These are phyloP conservation scores for Drosophila funebris DNA, from an alignment of 1,140 invertebrate species.

Conservation along the genomic window DNA sequence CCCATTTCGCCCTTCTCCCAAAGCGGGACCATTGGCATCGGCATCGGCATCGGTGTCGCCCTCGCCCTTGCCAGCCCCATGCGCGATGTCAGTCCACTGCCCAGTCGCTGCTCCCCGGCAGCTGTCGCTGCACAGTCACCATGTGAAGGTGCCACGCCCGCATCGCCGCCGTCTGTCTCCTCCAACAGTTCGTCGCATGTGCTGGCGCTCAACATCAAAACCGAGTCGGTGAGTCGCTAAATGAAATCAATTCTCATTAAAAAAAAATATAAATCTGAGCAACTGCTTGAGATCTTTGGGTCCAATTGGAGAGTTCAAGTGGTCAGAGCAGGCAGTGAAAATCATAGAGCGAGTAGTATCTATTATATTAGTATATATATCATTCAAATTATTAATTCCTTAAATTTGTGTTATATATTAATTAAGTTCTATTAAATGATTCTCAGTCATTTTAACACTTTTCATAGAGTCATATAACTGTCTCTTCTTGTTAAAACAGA, in stretches of 20 bases:
- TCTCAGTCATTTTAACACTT: too few species aligned
- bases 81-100: slow-evolving; percentile 43
- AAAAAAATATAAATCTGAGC: slow-evolving; percentile 41
- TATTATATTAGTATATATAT: too few species aligned
- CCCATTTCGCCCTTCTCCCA: slow-evolving; percentile 65
- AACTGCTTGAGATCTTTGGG: slow-evolving; percentile 29
- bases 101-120: slow-evolving; percentile 51
- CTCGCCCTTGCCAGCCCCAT: slow-evolving; percentile 42
- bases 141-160: slow-evolving; percentile 53
- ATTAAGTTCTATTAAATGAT: too few species aligned
- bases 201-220: slow-evolving; percentile 80
- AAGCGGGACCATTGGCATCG: slow-evolving; percentile 33
- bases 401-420: too few species aligned
- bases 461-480: too few species aligned
- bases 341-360: too few species aligned
- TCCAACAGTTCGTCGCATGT: slow-evolving; percentile 67
- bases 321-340: not conserved
- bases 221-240: slow-evolving; percentile 81
- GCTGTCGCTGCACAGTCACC: slow-evolving; percentile 52
- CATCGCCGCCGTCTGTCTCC: slow-evolving; percentile 63
- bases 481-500: too few species aligned
- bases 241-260: slow-evolving; percentile 38
- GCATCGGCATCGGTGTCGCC: slow-evolving; percentile 19
- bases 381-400: too few species aligned
- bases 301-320: slow-evolving; percentile 3